These are phyloP conservation scores for Brachionus calyciflorus DNA, from an alignment of 1,140 invertebrate genomes.

Conservation along the genomic window DNA sequence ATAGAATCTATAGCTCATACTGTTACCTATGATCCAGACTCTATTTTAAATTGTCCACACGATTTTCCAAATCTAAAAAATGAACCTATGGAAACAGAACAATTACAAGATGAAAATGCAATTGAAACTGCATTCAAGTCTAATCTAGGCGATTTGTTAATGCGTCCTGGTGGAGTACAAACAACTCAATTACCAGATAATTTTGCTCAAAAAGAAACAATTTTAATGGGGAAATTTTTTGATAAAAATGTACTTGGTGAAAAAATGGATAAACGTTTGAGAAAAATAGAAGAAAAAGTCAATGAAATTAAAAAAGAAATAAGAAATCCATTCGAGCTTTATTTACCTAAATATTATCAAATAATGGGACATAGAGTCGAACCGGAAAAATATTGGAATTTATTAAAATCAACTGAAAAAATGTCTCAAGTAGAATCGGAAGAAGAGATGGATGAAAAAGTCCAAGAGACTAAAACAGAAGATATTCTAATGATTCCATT, in stretches of 20 bases:
- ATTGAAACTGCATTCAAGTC: not conserved
- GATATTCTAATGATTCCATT: conserved; percentile 29
- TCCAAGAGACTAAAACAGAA: not conserved
- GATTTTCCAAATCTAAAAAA: conserved; percentile 18
- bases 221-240: not conserved
- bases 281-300: conserved; percentile 15
- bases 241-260: not conserved
- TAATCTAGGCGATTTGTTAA: not conserved
- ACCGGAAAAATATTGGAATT: conserved; percentile 9
- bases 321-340: conserved; percentile 27
- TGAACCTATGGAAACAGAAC: conserved; percentile 9
- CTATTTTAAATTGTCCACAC: conserved; percentile 42
- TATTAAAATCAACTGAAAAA: not conserved
- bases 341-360: conserved; percentile 27
- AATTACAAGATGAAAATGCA: not conserved
- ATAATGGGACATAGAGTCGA: not conserved
- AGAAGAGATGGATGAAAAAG: not conserved
- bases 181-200: not conserved
- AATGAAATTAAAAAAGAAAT: conserved; percentile 24
- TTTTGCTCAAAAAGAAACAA: not conserved
- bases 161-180: not conserved
- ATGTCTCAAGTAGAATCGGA: not conserved
- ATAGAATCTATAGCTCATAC: conserved; percentile 3
- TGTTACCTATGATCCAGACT: conserved; percentile 25
- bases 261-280: conserved; percentile 10